Evolutionary conservation across 2,797 vertebrate genomes (phyloP).

Genomic region (Chromobotia macracanthus): DNA sequence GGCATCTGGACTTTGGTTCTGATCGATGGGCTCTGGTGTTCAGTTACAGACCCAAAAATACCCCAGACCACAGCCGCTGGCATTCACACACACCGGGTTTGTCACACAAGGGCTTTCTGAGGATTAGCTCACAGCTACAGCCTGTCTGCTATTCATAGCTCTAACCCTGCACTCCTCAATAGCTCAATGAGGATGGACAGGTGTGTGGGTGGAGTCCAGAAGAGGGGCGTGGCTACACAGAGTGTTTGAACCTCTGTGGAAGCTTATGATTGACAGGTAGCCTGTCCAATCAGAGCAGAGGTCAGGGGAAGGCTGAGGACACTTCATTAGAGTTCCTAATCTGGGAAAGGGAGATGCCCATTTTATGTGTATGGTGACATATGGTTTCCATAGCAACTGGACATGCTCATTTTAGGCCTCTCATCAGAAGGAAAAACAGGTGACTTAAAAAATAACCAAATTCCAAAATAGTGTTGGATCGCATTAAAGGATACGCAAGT

Average conservation of each 20-base stretch:
- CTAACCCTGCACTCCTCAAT: constrained; percentile 49
- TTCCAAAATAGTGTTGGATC: constrained; percentile 5
- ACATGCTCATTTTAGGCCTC: constrained; percentile 2
- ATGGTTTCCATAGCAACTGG: constrained; percentile 13
- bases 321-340: constrained; percentile 42
- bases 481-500: constrained; percentile 3
- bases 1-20: constrained; percentile 23
- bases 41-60: constrained; percentile 72
- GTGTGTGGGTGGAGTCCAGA: constrained; percentile 47
- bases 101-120: constrained; percentile 48
- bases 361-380: constrained; percentile 19
- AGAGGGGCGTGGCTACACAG: background rate
- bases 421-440: background rate
- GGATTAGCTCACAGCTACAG: constrained; percentile 50
- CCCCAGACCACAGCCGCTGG: constrained; percentile 22
- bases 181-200: constrained; percentile 64
- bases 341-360: constrained; percentile 32
- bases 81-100: constrained; percentile 50
- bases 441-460: background rate
- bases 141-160: constrained; percentile 73
- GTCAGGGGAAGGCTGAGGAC: constrained; percentile 36
- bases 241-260: background rate
- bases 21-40: constrained; percentile 60
- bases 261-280: constrained; percentile 35
- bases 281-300: constrained; percentile 40